A percentile compares a stretch with the other conserved stretches of the same genome.
These are phyloP conservation scores for Cavia aperea DNA, from an alignment of 2,113 vertebrate genomes.

Conservation along the genomic window DNA sequence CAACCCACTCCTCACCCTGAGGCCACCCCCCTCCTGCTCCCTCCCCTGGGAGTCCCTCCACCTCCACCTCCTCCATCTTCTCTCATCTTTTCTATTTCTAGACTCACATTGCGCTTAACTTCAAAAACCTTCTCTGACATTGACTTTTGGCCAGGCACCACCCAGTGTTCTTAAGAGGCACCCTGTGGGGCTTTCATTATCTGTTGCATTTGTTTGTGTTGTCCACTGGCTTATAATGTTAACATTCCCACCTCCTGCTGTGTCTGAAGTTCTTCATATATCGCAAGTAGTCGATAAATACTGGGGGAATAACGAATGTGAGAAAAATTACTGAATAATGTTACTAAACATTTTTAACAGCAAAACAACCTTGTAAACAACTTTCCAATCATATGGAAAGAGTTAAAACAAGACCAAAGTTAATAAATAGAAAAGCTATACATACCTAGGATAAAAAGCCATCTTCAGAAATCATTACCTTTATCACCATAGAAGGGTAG, in stretches of 20 bases:
- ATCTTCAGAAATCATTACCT: conserved; percentile 32
- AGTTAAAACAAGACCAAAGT: background rate
- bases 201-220: background rate
- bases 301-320: background rate
- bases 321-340: background rate
- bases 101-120: background rate
- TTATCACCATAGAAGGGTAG: background rate
- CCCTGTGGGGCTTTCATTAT: background rate
- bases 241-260: background rate
- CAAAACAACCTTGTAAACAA: background rate
- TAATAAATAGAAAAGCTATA: conserved; percentile 46
- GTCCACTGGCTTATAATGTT: background rate
- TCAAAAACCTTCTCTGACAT: background rate
- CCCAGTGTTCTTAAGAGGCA: background rate
- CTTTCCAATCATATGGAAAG: conserved; percentile 15
- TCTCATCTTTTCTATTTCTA: background rate
- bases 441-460: conserved; percentile 36
- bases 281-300: background rate
- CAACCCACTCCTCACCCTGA: background rate
- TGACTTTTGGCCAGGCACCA: background rate
- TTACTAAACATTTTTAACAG: conserved; percentile 13
- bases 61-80: background rate
- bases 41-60: background rate
- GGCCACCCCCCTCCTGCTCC: background rate
- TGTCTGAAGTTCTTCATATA: background rate